Evolutionary conservation across 1,140 invertebrate species (phyloP).

Genomic region (Micrasema longulum): DNA sequence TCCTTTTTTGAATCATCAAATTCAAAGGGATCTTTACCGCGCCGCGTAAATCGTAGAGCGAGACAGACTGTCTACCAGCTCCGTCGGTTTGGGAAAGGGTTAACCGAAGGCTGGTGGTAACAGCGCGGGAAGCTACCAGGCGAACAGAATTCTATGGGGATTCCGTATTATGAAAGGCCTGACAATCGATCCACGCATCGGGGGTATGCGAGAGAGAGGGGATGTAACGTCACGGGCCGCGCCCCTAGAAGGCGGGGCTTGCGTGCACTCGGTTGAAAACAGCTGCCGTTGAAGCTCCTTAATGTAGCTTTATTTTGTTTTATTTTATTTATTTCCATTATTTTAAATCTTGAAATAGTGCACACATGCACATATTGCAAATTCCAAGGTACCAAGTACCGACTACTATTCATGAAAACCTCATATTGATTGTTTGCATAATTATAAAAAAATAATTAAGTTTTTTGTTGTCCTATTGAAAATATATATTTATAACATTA

Average conservation of each 20-base stretch:
- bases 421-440: too few species aligned
- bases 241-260: conserved; percentile 36
- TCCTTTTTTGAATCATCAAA: too few species aligned
- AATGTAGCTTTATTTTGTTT: too few species aligned
- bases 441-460: too few species aligned
- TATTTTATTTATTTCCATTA: too few species aligned
- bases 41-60: background rate
- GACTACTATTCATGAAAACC: too few species aligned
- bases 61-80: conserved; percentile 6
- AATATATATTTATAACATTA: too few species aligned
- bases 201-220: conserved; percentile 16
- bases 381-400: too few species aligned
- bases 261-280: background rate
- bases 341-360: too few species aligned
- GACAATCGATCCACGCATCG: conserved; percentile 55
- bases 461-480: too few species aligned
- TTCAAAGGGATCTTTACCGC: background rate
- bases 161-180: conserved; percentile 48
- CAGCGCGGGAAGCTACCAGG: conserved; percentile 67
- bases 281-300: conserved; percentile 15
- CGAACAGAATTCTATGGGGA: conserved; percentile 55
- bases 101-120: conserved; percentile 60
- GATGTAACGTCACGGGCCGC: conserved; percentile 52
- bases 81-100: conserved; percentile 31
- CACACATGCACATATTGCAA: too few species aligned